Conservation (phyloP, 2,797 vertebrate species). For the Orestias chungarensis region DNA sequence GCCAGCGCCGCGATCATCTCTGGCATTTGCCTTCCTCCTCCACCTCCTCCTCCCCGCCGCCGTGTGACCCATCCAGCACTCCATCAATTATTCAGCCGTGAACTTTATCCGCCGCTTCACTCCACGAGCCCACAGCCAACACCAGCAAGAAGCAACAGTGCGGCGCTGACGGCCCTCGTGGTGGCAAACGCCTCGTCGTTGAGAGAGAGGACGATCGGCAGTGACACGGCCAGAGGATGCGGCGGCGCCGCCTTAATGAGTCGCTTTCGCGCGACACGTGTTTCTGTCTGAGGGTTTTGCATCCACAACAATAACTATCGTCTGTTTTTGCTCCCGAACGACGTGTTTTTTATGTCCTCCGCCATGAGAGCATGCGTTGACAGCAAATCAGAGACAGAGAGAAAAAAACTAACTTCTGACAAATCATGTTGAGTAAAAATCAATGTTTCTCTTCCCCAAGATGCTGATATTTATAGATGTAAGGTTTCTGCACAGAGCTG, state of each 20-base stretch:
- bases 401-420: constrained; percentile 17
- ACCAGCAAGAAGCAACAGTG: constrained; percentile 15
- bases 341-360: constrained; percentile 23
- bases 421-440: constrained; percentile 29
- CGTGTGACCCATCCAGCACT: constrained; percentile 64
- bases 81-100: constrained; percentile 81
- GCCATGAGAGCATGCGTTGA: constrained; percentile 15
- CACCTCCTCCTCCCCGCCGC: constrained; percentile 58
- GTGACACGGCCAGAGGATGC: constrained; percentile 34
- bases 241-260: constrained; percentile 50
- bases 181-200: constrained; percentile 42
- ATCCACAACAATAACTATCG: constrained; percentile 49
- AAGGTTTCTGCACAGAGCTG: constrained; percentile 13
- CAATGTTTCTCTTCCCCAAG: constrained; percentile 3
- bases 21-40: constrained; percentile 66
- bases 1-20: constrained; percentile 56
- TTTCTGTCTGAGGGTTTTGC: constrained; percentile 30
- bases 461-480: constrained; percentile 11
- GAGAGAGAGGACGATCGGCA: constrained; percentile 28
- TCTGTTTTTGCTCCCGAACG: constrained; percentile 34
- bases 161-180: constrained; percentile 41
- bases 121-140: constrained; percentile 40
- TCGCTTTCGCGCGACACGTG: constrained; percentile 30
- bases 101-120: constrained; percentile 74
- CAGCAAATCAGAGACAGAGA: constrained; percentile 9